Conservation (phyloP, 2,113 vertebrate genomes). For the Takifugu flavidus region DNA sequence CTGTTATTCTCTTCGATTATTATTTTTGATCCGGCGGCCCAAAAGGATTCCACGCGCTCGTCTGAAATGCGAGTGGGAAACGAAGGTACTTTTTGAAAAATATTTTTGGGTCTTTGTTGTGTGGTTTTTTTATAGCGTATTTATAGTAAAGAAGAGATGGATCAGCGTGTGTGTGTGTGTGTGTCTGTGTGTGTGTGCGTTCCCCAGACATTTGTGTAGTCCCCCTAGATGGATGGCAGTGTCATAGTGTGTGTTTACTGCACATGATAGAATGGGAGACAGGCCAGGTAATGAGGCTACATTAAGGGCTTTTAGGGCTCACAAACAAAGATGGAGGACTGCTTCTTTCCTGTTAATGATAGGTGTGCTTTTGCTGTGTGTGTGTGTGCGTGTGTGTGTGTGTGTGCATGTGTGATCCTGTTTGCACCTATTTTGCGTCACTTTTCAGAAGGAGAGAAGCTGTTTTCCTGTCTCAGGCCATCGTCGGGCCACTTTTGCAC, state of each 20-base stretch:
- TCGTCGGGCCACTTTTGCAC: conserved; percentile 38
- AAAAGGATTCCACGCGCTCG: conserved; percentile 55
- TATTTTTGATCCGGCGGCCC: conserved; percentile 44
- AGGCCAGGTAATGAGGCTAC: conserved; percentile 75
- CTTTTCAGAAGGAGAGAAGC: conserved; percentile 39
- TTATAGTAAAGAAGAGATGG: not conserved
- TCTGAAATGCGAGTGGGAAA: conserved; percentile 68
- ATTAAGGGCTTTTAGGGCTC: conserved; percentile 75
- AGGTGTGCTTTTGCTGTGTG: conserved; percentile 43
- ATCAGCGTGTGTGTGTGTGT: conserved; percentile 34
- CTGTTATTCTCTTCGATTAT: conserved; percentile 51
- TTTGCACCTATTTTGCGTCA: conserved; percentile 57
- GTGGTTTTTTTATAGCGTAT: not conserved
- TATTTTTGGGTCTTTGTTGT: conserved; percentile 4
- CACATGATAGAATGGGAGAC: conserved; percentile 73
- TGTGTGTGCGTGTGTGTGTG: conserved; percentile 8
- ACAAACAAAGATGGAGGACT: conserved; percentile 73
- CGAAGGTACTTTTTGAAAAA: conserved; percentile 48
- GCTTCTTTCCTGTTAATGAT: conserved; percentile 66
- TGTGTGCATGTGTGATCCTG: conserved; percentile 15
- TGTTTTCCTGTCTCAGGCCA: not conserved
- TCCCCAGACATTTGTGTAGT: conserved; percentile 57
- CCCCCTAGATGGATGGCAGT: conserved; percentile 67
- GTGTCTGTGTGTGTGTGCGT: conserved; percentile 41
- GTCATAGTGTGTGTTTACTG: conserved; percentile 75